Base-by-base conservation (phyloP, 1,140 invertebrate species). In the Drosophila hydei region DNA sequence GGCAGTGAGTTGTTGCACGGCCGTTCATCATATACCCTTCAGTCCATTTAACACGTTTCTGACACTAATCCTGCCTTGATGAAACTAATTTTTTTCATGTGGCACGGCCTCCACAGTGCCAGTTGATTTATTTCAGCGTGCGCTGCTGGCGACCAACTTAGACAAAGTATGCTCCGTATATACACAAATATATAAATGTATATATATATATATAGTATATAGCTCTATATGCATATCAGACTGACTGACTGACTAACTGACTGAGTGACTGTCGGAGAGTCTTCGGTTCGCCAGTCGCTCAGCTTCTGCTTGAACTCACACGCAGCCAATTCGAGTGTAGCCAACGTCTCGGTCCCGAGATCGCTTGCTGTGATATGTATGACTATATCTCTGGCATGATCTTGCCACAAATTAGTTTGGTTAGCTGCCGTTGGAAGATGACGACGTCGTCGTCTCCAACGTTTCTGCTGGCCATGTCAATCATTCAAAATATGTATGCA, bases 1-100 rank as follows among this genome's bases (percentile, higher is more conserved):
- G 52, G 40, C 60, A 72, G 72, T 70, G 63, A 76, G 77, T 71
- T 71, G 72, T 67, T 74, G 69, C 75, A 87, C 77, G 74, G 71
- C 77, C 81, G 89, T 90, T 89, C 89, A 91, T 91, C 89, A 91
- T 84, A 90, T 84, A 90, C 89, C 89, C 89, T 90, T 91, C 89
- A 91, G 89, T 91, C 89, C 89, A 91, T 91, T 91, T 91, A 91
- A 91, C 89, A 91, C 89, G 81, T 90, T 91, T 91, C 79, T 85
- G 89, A 91, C 89, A 91, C 89, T 91, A 91, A 91, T 91, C 89
- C 89, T 87, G 85, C 69, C 89, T 91, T 89, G 89, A 91, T 91
- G 89, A 91, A 91, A 91, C 89, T 91, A 89, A 91, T 91, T 91
- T 91, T 90, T 90, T 90, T 89, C 81, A 81, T 74, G 67, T 68